phyloP scores from a whole-genome alignment of 2,113 vertebrate species.

The Austrofundulus limnaeus region DNA sequence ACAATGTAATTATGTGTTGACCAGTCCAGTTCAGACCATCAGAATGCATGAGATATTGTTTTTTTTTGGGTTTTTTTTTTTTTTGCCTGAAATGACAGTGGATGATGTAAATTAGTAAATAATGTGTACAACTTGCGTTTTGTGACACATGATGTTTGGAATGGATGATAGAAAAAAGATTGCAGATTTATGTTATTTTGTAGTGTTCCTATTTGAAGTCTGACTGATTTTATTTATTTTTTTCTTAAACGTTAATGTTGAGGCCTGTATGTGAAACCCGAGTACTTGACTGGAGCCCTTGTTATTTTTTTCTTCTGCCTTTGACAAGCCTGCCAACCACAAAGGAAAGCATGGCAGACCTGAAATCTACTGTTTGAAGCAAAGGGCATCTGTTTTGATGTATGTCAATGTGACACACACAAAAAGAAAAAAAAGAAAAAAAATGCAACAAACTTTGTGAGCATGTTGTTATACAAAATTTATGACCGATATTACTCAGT shows the following conservation, averaged over 20 bases:
- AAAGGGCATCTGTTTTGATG: constrained; percentile 65
- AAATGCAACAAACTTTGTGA: constrained; percentile 73
- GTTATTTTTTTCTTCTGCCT: constrained; percentile 48
- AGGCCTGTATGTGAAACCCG: constrained; percentile 31
- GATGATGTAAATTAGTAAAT: constrained; percentile 41
- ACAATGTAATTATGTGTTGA: constrained; percentile 12
- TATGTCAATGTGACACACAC: constrained; percentile 66
- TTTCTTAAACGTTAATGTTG: constrained; percentile 22
- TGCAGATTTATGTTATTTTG: constrained; percentile 35
- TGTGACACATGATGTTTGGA: constrained; percentile 34
- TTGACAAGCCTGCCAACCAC: constrained; percentile 45
- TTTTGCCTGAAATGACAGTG: constrained; percentile 19
- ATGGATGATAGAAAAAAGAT: constrained; percentile 28
- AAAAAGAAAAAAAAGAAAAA: constrained; percentile 34
- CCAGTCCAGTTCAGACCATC: constrained; percentile 18
- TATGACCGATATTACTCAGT: constrained; percentile 74
- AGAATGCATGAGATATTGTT: constrained; percentile 24
- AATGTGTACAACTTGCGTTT: constrained; percentile 32
- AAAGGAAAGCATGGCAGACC: constrained; percentile 42
- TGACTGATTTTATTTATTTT: constrained; percentile 48
- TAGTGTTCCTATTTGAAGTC: constrained; percentile 29
- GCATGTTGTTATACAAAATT: constrained; percentile 78
- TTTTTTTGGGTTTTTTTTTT: too few species aligned
- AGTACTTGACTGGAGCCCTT: constrained; percentile 35
- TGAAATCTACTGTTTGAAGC: constrained; percentile 48